A percentile compares a stretch with the other conserved stretches of the same genome.
phyloP scores from a whole-genome alignment of 2,113 vertebrate species.

The Cottus gobio region DNA sequence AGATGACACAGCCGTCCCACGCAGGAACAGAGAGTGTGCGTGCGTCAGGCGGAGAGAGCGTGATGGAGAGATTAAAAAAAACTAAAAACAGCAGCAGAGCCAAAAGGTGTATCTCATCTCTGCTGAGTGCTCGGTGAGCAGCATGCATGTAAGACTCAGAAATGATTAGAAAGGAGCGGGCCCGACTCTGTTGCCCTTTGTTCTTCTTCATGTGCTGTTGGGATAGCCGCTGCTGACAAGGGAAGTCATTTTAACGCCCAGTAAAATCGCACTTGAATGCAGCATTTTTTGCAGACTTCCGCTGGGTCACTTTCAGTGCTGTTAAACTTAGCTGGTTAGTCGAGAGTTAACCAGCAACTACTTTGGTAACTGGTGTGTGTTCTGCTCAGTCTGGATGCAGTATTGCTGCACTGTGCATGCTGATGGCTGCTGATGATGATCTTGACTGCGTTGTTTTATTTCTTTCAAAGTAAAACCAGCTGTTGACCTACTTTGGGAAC shows the following conservation, averaged over 20 bases:
- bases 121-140: not conserved
- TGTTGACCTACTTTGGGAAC: conserved; percentile 48
- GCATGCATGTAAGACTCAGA: not conserved
- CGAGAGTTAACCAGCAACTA: not conserved
- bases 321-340: not conserved
- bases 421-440: conserved; percentile 14
- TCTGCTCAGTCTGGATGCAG: not conserved
- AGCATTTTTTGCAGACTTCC: not conserved
- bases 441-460: not conserved
- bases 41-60: not conserved
- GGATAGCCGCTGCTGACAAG: not conserved
- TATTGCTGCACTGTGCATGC: not conserved
- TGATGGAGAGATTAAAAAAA: not conserved
- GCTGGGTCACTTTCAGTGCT: not conserved
- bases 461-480: conserved; percentile 42
- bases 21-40: not conserved
- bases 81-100: not conserved
- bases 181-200: too few relatives aligned
- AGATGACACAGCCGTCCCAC: conserved; percentile 14
- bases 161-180: not conserved
- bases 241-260: not conserved
- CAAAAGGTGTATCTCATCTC: not conserved
- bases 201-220: not conserved
- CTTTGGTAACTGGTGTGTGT: not conserved
- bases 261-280: not conserved